Evolutionary conservation across 2,797 vertebrate species (phyloP).

Genomic region (Falco concolor): DNA sequence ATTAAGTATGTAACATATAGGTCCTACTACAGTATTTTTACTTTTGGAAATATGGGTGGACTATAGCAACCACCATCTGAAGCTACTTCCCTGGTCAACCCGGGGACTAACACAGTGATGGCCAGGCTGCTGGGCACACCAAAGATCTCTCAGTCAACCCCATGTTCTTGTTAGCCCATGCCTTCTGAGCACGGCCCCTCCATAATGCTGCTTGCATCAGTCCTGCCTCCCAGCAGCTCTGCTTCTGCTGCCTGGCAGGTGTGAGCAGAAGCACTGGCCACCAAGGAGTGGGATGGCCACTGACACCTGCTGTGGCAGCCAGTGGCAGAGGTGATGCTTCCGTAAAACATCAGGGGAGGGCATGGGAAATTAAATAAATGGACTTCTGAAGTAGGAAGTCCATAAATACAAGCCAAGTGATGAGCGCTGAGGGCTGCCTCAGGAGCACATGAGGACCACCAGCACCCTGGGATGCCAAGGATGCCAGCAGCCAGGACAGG

Average conservation of each 20-base stretch:
- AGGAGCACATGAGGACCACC: not conserved
- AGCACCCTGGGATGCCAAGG: accelerated
- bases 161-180: accelerated
- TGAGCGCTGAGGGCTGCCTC: not conserved
- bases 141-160: not conserved
- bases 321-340: accelerated
- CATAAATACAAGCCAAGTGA: not conserved
- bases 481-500: accelerated
- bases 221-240: not conserved
- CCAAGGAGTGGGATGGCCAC: not conserved
- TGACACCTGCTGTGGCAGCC: not conserved
- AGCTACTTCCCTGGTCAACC: not conserved
- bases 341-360: not conserved
- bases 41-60: not conserved
- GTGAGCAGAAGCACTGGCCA: not conserved
- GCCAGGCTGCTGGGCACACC: too few species aligned
- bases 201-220: accelerated
- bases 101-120: accelerated
- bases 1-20: not conserved
- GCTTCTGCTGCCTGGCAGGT: accelerated
- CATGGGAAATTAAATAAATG: not conserved
- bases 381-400: not conserved
- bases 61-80: not conserved
- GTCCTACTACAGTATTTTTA: not conserved
- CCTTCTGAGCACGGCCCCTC: not conserved